Percentiles rank a stretch among this genome's conserved stretches.
Conservation (phyloP, 2,888 invertebrate genomes). For the Thymelicus sylvestris region DNA sequence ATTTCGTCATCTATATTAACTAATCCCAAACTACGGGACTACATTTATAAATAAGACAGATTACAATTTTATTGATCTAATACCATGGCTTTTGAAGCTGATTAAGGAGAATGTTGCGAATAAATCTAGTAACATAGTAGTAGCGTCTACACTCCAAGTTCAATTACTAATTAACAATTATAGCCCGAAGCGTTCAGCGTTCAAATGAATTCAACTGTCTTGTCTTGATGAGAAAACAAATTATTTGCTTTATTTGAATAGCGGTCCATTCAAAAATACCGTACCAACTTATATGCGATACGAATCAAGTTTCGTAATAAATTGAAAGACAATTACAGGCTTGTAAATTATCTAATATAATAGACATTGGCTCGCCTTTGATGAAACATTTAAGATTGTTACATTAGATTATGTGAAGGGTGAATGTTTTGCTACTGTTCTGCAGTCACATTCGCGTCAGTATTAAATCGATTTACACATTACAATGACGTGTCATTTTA, state of each 20-base stretch:
- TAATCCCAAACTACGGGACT: no score
- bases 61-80: no score
- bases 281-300: constrained; percentile 21
- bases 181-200: constrained; percentile 27
- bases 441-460: constrained; percentile 4
- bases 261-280: constrained; percentile 9
- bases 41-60: no score
- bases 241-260: constrained; percentile 15
- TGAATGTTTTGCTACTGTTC: constrained; percentile 16
- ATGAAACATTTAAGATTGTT: constrained; percentile 16
- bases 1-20: no score
- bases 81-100: no score
- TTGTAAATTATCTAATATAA: constrained; percentile 19
- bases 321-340: constrained; percentile 30
- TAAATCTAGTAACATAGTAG: neutral
- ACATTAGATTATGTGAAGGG: constrained; percentile 19
- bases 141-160: neutral
- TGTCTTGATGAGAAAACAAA: constrained; percentile 26
- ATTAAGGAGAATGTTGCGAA: neutral
- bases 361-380: constrained; percentile 6
- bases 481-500: neutral
- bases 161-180: constrained; percentile 19
- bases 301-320: constrained; percentile 20
- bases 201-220: constrained; percentile 15
- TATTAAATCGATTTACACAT: constrained; percentile 31